phyloP scores from a whole-genome alignment of 2,113 vertebrate species.

The Myotis yumanensis region DNA sequence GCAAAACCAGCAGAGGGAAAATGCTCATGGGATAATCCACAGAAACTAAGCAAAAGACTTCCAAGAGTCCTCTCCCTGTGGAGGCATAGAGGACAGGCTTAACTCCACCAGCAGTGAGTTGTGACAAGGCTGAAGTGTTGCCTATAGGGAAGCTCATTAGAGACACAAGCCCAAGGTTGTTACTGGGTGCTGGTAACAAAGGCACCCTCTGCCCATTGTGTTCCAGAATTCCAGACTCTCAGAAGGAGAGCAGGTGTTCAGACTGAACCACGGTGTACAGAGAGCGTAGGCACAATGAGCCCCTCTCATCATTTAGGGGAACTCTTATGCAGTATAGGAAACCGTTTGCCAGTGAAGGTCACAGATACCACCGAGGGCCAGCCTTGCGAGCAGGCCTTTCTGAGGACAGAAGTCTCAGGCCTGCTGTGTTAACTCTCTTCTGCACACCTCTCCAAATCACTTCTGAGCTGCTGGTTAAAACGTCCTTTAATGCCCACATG shows the following conservation, averaged over 20 bases:
- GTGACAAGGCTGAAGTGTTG: neutral
- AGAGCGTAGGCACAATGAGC: neutral
- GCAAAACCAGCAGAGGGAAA: neutral
- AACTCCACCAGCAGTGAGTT: neutral
- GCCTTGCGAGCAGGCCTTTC: neutral
- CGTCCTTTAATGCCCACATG: neutral
- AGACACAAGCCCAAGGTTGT: neutral
- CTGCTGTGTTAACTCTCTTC: neutral
- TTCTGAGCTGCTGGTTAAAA: neutral
- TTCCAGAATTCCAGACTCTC: neutral
- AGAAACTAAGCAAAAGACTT: neutral
- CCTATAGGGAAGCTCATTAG: neutral
- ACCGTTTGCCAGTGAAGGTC: neutral
- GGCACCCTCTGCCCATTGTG: neutral
- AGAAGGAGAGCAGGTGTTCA: neutral
- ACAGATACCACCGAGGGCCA: neutral
- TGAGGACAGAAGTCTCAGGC: neutral
- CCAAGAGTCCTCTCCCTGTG: neutral
- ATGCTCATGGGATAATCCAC: neutral
- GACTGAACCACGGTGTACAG: neutral
- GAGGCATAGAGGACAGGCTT: neutral
- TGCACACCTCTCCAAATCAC: neutral
- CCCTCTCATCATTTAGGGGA: neutral
- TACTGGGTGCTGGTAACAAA: neutral
- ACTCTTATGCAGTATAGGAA: neutral